Evolutionary conservation across 1,140 invertebrate species (phyloP), one percentile per base, ranked within the genome.

Genomic region (Artemia franciscana): DNA sequence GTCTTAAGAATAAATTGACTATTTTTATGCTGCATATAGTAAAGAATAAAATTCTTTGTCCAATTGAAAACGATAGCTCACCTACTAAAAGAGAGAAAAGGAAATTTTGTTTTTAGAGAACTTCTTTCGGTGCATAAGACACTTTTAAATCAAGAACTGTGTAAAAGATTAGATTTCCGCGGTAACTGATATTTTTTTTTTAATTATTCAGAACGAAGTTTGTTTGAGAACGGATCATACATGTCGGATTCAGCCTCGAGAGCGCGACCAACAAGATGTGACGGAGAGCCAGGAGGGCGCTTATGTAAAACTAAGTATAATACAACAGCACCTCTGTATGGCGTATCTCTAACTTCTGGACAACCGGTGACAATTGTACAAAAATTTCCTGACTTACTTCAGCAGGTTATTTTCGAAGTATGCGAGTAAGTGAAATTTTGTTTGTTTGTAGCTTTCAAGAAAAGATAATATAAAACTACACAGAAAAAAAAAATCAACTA

Each of bases 361-460:
- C 86, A 91, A 71, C 87, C 88, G 1, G 88, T 91, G 60, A 91
- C 88, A 26, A 92, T 92, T 66, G 88, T 91, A 24, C 89, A 92
- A 75, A 92, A 91, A 73, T 92, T 92, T 70, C 89, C 89, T 3
- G 88, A 91, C 75, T 76, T 92, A n/a, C 72, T 92, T 27, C 89
- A 92, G 70, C 89, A 92, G 77, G 88, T 91, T 58, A 86, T 92
- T 58, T 92, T 89, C 69, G 88, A 91, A 75, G 86, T 88, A 63
- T 85, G 83, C 80, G 81, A 83, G 82, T 76, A 75, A 79, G 78
- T 78, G 24, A 60, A 57, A 63, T 39, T 23, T 27, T n/a, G 26
- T 58, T 59, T 60, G 57, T 24, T 21, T 15, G 21, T 26, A 62
- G 21, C 28, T 27, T 23, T 25, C 4, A 18, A 2, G 23, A n/a